phyloP scores from a whole-genome alignment of 1,140 invertebrate genomes.

The Caenorhabditis brenneri region DNA sequence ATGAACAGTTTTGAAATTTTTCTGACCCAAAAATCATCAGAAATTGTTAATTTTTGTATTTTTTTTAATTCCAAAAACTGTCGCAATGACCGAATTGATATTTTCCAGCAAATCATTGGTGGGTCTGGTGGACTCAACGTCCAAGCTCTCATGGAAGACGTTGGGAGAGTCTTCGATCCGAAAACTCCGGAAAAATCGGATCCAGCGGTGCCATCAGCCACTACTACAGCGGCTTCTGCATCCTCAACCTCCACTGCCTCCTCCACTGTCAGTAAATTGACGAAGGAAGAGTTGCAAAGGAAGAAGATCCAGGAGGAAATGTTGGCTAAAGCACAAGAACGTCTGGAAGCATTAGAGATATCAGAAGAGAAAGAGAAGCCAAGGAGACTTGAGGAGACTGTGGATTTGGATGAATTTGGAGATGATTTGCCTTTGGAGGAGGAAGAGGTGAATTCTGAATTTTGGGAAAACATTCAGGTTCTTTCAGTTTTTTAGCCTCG shows the following conservation, averaged over 20 bases:
- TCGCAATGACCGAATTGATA: neutral
- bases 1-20: neutral
- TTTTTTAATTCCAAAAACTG: neutral
- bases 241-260: neutral
- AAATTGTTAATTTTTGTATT: neutral
- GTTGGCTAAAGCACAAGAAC: neutral
- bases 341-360: neutral
- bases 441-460: neutral
- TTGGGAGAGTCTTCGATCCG: neutral
- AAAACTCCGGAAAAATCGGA: no score
- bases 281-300: neutral
- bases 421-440: neutral
- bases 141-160: slow-evolving; percentile 33
- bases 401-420: slow-evolving; percentile 44
- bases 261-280: neutral
- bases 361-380: slow-evolving; percentile 13
- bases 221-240: neutral
- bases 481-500: neutral
- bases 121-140: neutral
- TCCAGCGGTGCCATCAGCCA: neutral
- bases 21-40: neutral
- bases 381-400: slow-evolving; percentile 24
- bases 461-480: neutral
- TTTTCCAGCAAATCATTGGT: slow-evolving; percentile 14
- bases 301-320: neutral